These are phyloP conservation scores for Sceloporus tristichus DNA, from an alignment of 2,113 vertebrate genomes.

Conservation along the genomic window DNA sequence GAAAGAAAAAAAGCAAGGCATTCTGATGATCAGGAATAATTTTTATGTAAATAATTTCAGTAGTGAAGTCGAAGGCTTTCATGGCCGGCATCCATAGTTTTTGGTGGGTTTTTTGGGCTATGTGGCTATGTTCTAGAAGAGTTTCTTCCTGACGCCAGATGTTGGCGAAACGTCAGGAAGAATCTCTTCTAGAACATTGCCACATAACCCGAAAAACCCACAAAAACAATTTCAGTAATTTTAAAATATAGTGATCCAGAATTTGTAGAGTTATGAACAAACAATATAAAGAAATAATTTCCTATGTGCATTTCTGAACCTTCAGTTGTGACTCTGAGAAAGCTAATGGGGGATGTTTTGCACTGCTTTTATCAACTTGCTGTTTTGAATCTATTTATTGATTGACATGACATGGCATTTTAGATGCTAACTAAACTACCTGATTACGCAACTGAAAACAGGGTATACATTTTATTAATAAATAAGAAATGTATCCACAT, in stretches of 20 bases:
- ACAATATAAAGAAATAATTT: not conserved
- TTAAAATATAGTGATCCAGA: not conserved
- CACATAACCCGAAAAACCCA: no score
- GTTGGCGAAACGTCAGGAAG: no score
- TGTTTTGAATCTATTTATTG: not conserved
- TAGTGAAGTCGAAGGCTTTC: no score
- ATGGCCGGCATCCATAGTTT: no score
- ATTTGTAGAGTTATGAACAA: not conserved
- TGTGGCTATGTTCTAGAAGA: no score
- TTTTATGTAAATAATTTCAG: not conserved
- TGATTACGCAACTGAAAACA: not conserved
- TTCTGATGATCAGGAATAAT: not conserved
- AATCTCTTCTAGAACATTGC: no score
- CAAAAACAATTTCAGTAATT: not conserved
- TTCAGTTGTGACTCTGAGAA: not conserved
- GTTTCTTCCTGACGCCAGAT: no score
- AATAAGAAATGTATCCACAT: not conserved
- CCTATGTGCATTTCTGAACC: not conserved
- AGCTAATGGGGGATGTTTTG: not conserved
- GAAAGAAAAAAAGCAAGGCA: no score
- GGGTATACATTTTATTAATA: not conserved
- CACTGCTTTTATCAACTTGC: not conserved
- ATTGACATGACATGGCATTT: not conserved
- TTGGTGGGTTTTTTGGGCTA: no score
- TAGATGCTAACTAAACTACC: not conserved